Evolutionary conservation across 2,888 invertebrate species (phyloP).

Genomic region (Hyalella azteca): DNA sequence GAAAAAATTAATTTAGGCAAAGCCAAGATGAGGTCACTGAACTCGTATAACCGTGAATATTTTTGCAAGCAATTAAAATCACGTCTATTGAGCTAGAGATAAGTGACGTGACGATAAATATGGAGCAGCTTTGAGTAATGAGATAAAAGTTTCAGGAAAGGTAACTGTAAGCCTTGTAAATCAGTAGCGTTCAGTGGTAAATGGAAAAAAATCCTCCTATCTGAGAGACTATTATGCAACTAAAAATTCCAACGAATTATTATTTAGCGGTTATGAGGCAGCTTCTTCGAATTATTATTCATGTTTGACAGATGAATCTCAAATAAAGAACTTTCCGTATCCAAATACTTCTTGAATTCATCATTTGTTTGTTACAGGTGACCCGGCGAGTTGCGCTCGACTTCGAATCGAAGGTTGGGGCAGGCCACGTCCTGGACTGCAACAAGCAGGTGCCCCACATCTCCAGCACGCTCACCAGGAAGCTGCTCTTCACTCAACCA

Average conservation of each 20-base stretch:
- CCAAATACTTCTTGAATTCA: not conserved
- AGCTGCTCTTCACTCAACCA: conserved; percentile 32
- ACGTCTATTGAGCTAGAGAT: too few species aligned
- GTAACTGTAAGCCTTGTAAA: too few species aligned
- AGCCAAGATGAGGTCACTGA: too few species aligned
- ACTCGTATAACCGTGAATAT: too few species aligned
- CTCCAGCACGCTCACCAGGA: conserved; percentile 47
- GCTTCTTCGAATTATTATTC: too few species aligned
- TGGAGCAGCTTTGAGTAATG: too few species aligned
- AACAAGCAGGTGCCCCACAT: conserved; percentile 32
- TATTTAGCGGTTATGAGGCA: not conserved
- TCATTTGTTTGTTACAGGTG: not conserved
- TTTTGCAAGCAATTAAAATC: too few species aligned
- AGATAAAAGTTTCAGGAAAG: too few species aligned
- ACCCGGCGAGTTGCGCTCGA: not conserved
- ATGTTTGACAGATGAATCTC: not conserved
- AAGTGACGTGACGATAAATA: too few species aligned
- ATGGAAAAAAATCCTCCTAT: not conserved
- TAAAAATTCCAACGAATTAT: not conserved
- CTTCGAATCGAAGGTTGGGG: not conserved
- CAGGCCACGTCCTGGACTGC: not conserved
- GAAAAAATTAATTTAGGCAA: too few species aligned
- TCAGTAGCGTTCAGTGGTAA: not conserved
- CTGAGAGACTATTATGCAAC: not conserved
- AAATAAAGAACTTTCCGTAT: not conserved